A percentile compares a stretch with the other conserved stretches of the same genome.
These are phyloP conservation scores for Nannoperca obscura DNA, from an alignment of 2,797 vertebrate genomes.

Conservation along the genomic window DNA sequence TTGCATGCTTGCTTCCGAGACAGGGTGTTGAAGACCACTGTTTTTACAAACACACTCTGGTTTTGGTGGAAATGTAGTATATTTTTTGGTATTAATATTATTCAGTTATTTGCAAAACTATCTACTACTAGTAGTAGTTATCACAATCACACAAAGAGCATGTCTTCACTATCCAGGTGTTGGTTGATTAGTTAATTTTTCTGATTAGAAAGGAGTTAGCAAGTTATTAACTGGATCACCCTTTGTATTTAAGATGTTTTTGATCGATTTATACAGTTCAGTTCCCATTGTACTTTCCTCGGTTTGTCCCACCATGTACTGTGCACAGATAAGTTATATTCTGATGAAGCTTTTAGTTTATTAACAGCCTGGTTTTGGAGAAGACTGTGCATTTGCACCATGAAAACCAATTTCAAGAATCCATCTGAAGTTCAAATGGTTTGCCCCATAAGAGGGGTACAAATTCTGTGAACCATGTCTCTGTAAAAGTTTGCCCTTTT, in stretches of 20 bases:
- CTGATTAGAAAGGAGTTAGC: neutral
- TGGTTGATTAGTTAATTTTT: neutral
- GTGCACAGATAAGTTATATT: constrained; percentile 1
- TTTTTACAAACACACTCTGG: too few species aligned
- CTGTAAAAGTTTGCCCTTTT: neutral
- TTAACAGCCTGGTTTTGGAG: neutral
- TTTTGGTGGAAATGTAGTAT: neutral
- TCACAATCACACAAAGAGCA: neutral
- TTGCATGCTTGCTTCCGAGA: neutral
- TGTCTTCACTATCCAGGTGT: neutral
- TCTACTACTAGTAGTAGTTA: too few species aligned
- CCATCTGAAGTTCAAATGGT: neutral
- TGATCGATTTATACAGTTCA: neutral
- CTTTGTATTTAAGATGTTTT: neutral
- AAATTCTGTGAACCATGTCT: constrained; percentile 20
- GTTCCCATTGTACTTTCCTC: neutral
- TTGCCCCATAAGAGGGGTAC: neutral
- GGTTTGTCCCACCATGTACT: neutral
- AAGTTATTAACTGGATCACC: neutral
- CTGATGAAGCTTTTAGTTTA: neutral
- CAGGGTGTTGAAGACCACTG: neutral
- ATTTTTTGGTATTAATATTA: neutral
- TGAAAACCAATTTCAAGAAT: neutral
- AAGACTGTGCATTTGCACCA: neutral
- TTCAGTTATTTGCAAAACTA: neutral